A percentile compares a stretch with the other conserved stretches of the same genome.
These are phyloP conservation scores for Patiria pectinifera DNA, from an alignment of 53 echinoderm and acorn worm genomes.

Conservation along the genomic window DNA sequence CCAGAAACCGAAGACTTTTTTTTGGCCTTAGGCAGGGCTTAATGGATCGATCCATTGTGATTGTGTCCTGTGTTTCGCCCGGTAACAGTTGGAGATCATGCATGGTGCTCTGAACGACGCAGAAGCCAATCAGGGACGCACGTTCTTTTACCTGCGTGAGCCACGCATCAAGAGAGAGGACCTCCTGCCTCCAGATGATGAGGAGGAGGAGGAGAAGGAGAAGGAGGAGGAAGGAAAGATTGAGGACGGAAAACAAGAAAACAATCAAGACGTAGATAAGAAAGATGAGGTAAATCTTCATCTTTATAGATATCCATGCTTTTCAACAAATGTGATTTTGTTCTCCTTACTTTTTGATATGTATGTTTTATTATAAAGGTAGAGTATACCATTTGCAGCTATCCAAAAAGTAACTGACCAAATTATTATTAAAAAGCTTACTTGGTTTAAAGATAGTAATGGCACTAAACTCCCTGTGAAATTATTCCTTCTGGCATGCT, in stretches of 20 bases:
- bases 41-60: background rate
- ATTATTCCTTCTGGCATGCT: too few relatives aligned
- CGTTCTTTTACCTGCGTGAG: constrained; percentile 81
- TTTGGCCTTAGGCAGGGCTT: too few relatives aligned
- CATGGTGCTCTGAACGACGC: constrained; percentile 74
- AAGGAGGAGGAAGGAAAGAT: constrained; percentile 1
- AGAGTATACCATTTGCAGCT: too few relatives aligned
- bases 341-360: too few relatives aligned
- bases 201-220: constrained; percentile 26
- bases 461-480: too few relatives aligned
- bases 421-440: too few relatives aligned
- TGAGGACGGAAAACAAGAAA: background rate
- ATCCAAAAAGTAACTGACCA: too few relatives aligned
- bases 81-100: constrained; percentile 75
- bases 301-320: background rate
- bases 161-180: constrained; percentile 72
- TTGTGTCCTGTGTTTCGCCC: background rate
- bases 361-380: too few relatives aligned
- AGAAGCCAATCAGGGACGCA: constrained; percentile 60
- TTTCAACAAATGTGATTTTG: too few relatives aligned
- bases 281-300: background rate
- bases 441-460: too few relatives aligned
- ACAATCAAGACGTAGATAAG: background rate
- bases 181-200: constrained; percentile 61
- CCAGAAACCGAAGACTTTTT: too few relatives aligned